Evolutionary conservation across 2,113 vertebrate species (phyloP), one percentile per base, ranked within the genome.

Genomic region (Oceanites oceanicus): DNA sequence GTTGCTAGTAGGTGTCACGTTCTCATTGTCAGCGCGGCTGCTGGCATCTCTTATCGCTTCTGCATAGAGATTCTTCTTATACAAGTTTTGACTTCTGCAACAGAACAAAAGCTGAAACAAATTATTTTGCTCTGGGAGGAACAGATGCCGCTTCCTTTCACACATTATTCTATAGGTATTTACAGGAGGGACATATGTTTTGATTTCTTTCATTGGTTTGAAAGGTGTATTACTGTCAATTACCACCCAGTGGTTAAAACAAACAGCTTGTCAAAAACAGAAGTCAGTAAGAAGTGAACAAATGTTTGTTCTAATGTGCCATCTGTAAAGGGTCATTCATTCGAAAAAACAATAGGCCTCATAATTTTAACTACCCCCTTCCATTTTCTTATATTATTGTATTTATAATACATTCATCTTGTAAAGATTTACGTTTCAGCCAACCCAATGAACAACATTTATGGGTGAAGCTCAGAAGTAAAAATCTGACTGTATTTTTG

Each of bases 31-130:
- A 63, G 97, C 94, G 0, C 50, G 94, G 79, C 74, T 98, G 91
- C 86, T 97, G 66, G 45, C 89, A 14, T 98, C 97, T 94, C 98
- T 95, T 76, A 97, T 92, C 2, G 97, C 95, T 73, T 98, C 98
- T 90, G 95, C 98, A 5, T 96, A 97, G 3, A 96, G 94, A 36
- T 94, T 97, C 84, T 98, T 98, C 84, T 50, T 93, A 65, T 94
- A 95, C 40, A 96, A 56, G 84, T 84, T 98, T 73, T 92, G 96
- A 95, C 92, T 96, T 94, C 98, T 98, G 94, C 67, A 96, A 97
- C 47, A 95, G 97, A 98, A 82, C 13, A 96, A 95, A 97, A 95
- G 74, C 38, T 75, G 73, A 96, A 76, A 74, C 21, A 86, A 92
- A 84, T 89, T 40, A 73, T 83, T 92, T 82, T 59, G 25, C 71